phyloP scores from a whole-genome alignment of 2,113 vertebrate species.

The Melozone crissalis region DNA sequence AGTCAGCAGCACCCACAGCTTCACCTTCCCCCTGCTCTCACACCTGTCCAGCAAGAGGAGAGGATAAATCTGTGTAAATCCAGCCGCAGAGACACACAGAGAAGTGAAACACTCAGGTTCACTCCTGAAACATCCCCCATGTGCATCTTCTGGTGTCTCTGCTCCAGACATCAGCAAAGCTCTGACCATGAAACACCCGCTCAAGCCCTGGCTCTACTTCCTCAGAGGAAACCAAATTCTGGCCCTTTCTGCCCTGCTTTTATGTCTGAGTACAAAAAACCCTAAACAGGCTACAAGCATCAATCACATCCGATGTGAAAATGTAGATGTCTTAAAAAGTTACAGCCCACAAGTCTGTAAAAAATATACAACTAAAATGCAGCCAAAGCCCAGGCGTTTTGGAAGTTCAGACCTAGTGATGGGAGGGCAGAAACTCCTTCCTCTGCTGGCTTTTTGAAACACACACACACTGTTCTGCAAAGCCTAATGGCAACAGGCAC shows the following conservation, averaged over 20 bases:
- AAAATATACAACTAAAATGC: background rate
- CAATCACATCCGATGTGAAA: background rate
- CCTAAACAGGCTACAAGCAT: background rate
- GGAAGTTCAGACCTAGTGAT: background rate
- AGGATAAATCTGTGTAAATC: accelerated
- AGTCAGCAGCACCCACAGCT: background rate
- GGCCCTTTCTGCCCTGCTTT: background rate
- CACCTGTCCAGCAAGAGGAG: background rate
- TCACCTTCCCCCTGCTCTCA: background rate
- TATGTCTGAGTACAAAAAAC: accelerated
- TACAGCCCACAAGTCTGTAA: background rate
- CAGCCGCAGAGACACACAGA: background rate
- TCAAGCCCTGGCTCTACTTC: background rate
- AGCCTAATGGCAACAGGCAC: background rate
- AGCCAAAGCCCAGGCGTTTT: background rate
- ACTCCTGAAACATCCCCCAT: accelerated
- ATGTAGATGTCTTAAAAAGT: background rate
- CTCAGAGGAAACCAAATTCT: background rate
- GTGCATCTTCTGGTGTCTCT: background rate
- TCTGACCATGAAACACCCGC: accelerated
- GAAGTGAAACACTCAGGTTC: accelerated
- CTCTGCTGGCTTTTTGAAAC: background rate
- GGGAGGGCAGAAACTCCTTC: background rate
- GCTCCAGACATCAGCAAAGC: background rate
- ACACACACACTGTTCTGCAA: background rate